A percentile compares a stretch with the other conserved stretches of the same genome.
These are phyloP conservation scores for Drosophila nigricruria DNA, from an alignment of 2,888 invertebrate species.

Conservation along the genomic window DNA sequence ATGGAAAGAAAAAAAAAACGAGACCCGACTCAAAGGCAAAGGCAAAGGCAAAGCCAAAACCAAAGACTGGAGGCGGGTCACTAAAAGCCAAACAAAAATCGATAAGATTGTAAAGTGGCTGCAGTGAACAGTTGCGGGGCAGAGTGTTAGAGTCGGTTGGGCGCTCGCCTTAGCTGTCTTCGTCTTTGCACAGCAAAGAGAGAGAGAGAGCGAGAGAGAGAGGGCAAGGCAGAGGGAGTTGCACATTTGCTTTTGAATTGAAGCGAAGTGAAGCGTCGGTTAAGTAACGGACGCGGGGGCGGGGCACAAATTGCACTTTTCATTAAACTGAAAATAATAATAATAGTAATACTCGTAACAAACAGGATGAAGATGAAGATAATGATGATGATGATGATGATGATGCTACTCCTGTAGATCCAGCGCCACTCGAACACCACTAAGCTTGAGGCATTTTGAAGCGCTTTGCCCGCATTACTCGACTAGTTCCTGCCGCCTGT, in stretches of 20 bases:
- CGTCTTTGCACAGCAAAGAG: conserved; percentile 2
- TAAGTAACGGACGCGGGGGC: neutral
- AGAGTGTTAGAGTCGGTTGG: no score
- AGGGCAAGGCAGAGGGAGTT: conserved; percentile 37
- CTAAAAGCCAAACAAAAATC: conserved; percentile 74
- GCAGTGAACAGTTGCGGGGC: conserved; percentile 13
- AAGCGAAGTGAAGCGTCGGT: conserved; percentile 56
- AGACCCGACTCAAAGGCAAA: conserved; percentile 50
- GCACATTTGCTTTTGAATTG: conserved; percentile 71
- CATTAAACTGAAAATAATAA: conserved; percentile 74
- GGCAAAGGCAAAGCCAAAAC: conserved; percentile 48
- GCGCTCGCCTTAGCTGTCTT: conserved; percentile 33
- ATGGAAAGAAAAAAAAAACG: conserved; percentile 20
- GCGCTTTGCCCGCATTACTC: conserved; percentile 61
- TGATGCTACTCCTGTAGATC: conserved; percentile 35
- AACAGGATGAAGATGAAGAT: conserved; percentile 44
- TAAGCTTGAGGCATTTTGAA: conserved; percentile 53
- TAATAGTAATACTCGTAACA: conserved; percentile 55
- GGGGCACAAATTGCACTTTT: conserved; percentile 72
- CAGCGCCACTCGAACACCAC: conserved; percentile 35
- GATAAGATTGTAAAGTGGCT: conserved; percentile 73
- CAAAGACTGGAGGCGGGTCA: conserved; percentile 35
- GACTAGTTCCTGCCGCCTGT: conserved; percentile 49
- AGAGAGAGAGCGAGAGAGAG: neutral
- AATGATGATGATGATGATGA: conserved; percentile 25